phyloP scores from a whole-genome alignment of 64 coral and sea anemone species.

The Platygyra sinensis region DNA sequence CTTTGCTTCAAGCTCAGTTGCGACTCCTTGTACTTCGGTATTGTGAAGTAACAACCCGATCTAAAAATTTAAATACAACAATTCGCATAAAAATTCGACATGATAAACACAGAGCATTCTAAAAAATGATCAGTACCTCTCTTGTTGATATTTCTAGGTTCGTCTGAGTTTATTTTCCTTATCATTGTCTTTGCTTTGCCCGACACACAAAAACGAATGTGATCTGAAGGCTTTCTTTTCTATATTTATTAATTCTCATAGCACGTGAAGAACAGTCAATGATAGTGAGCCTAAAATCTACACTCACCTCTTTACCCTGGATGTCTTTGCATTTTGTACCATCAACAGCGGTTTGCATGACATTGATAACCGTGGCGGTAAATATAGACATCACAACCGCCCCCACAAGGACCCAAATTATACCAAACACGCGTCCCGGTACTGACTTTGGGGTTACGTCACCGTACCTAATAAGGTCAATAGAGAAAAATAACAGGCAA shows the following conservation, averaged over 20 bases:
- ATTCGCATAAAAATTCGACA: too few species aligned
- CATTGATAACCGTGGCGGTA: slow-evolving; percentile 79
- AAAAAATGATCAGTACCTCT: too few species aligned
- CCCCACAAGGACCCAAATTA: slow-evolving; percentile 82
- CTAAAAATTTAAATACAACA: not conserved
- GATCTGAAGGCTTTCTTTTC: too few species aligned
- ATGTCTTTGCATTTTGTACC: slow-evolving; percentile 33
- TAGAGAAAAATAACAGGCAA: too few species aligned
- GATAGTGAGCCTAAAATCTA: too few species aligned
- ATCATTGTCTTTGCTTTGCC: too few species aligned
- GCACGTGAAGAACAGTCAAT: too few species aligned
- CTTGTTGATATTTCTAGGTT: too few species aligned
- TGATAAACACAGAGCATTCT: too few species aligned
- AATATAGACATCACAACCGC: slow-evolving; percentile 78
- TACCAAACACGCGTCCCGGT: slow-evolving; percentile 71
- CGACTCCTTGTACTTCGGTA: not conserved
- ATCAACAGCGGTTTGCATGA: slow-evolving; percentile 48
- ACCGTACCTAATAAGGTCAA: slow-evolving; percentile 67
- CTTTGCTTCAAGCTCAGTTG: not conserved
- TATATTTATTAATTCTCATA: too few species aligned
- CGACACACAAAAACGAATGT: too few species aligned
- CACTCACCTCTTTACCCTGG: slow-evolving; percentile 4
- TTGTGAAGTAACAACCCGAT: not conserved
- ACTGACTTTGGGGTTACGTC: slow-evolving; percentile 81
- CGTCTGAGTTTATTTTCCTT: too few species aligned